Evolutionary conservation across 2,113 vertebrate species (phyloP), one percentile per base, ranked within the genome.

Genomic region (Calypte anna): DNA sequence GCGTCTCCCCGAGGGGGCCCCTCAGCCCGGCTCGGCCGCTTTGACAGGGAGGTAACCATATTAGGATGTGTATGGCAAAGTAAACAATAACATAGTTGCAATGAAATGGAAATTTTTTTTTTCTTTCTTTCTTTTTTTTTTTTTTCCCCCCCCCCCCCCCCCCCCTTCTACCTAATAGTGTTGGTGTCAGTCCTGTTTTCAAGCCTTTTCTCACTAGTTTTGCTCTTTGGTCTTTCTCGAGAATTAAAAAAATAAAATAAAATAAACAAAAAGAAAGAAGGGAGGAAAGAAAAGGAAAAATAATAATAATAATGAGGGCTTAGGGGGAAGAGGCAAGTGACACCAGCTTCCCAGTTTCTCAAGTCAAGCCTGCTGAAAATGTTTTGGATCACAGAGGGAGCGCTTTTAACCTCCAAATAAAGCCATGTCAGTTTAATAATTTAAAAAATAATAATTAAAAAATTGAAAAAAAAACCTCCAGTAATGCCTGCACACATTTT

Each of bases 41-140:
- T 98, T 97, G 97, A 98, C 98, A 97, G 98, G 98, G 98, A 99
- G 98, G 98, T 97, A 98, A 99, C 98, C 99, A 99, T 99, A 99
- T 99, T 99, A 99, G 99, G 99, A 98, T 96, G 98, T 97, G 98
- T 98, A 98, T 98, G 98, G 98, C 98, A 99, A 99, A 99, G 98
- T 99, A 98, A 99, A 99, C 99, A 99, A 99, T 99, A 99, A 99
- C 98, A 99, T 97, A 98, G 98, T 99, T 98, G 98, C 98, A 98
- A 98, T 97, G 98, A 98, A 98, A 99, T 98, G 99, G 98, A 98
- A 98, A 98, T 98, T 66, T 98, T 98, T 98, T 98, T 98, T 81
- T 63, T n/a, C 57, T 96, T 67, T 15, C n/a, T 27, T 50, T 98
- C 61, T 98, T 98, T 98, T 98, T 98, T 81, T 63, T 36, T 98